Percentiles rank a stretch among this genome's conserved stretches.
These are phyloP conservation scores for Nibea coibor DNA, from an alignment of 2,113 vertebrate genomes.

Conservation along the genomic window DNA sequence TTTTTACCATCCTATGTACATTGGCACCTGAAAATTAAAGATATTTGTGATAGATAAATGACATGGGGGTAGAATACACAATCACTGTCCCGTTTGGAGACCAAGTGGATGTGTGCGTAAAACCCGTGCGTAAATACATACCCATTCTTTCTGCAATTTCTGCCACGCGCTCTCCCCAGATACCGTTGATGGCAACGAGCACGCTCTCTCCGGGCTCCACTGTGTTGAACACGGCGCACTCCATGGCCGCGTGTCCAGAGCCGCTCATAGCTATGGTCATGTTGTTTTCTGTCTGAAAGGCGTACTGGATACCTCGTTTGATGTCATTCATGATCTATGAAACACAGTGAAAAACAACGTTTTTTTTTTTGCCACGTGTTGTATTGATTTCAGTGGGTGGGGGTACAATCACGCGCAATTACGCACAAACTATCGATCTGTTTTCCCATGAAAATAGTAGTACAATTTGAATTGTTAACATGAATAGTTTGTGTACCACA, in stretches of 20 bases:
- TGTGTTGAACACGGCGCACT: slow-evolving; percentile 90
- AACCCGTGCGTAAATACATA: slow-evolving; percentile 69
- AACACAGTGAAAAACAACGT: background rate
- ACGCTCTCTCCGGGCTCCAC: slow-evolving; percentile 89
- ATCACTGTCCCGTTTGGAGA: background rate
- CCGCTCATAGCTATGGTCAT: slow-evolving; percentile 92
- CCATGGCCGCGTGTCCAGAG: slow-evolving; percentile 93
- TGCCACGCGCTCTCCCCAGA: slow-evolving; percentile 93
- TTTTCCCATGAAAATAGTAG: background rate
- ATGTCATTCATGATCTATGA: slow-evolving; percentile 95
- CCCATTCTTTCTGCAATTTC: slow-evolving; percentile 91
- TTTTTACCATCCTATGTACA: slow-evolving; percentile 87
- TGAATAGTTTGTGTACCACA: background rate
- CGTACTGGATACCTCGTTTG: slow-evolving; percentile 93
- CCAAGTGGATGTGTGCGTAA: background rate
- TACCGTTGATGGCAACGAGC: slow-evolving; percentile 88
- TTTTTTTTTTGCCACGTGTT: too few species aligned
- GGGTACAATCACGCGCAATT: slow-evolving; percentile 1
- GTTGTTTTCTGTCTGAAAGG: slow-evolving; percentile 92
- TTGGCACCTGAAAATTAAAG: slow-evolving; percentile 84
- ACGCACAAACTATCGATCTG: background rate
- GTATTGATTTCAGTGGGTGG: background rate
- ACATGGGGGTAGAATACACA: background rate
- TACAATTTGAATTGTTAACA: background rate
- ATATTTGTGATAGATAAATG: background rate